These are phyloP conservation scores for Pterobdella sp. DNA, from an alignment of 2,888 invertebrate genomes.

Conservation along the genomic window DNA sequence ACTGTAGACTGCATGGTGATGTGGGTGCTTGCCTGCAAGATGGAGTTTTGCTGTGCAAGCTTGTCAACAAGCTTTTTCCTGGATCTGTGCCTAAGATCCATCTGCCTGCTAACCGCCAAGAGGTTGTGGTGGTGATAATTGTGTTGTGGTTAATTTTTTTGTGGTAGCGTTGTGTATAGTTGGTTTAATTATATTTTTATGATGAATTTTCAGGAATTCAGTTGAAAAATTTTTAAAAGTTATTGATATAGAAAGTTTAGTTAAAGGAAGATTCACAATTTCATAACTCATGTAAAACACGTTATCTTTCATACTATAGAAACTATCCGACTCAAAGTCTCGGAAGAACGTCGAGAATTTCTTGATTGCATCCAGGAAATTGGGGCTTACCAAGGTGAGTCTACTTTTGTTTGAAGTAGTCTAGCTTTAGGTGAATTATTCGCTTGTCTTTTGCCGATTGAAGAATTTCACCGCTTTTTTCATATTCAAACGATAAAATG, in stretches of 20 bases:
- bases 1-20: constrained; percentile 55
- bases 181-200: constrained; percentile 3
- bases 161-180: neutral
- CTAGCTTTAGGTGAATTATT: too few relatives aligned
- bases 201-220: neutral
- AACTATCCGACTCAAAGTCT: constrained; percentile 87
- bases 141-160: neutral
- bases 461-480: neutral
- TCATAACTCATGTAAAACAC: too few relatives aligned
- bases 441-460: too few relatives aligned
- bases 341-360: constrained; percentile 90
- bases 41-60: constrained; percentile 85
- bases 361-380: constrained; percentile 81
- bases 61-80: constrained; percentile 84
- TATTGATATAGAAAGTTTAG: too few relatives aligned
- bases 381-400: constrained; percentile 83
- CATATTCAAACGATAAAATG: neutral
- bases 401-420: neutral
- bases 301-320: constrained; percentile 56
- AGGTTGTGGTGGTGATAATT: neutral
- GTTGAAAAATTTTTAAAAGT: neutral
- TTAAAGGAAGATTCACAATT: too few relatives aligned
- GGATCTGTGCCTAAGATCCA: constrained; percentile 85
- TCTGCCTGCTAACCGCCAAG: constrained; percentile 62
- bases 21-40: constrained; percentile 74